phyloP scores from a whole-genome alignment of 2,113 vertebrate species.

The Notarius quadriscutis region DNA sequence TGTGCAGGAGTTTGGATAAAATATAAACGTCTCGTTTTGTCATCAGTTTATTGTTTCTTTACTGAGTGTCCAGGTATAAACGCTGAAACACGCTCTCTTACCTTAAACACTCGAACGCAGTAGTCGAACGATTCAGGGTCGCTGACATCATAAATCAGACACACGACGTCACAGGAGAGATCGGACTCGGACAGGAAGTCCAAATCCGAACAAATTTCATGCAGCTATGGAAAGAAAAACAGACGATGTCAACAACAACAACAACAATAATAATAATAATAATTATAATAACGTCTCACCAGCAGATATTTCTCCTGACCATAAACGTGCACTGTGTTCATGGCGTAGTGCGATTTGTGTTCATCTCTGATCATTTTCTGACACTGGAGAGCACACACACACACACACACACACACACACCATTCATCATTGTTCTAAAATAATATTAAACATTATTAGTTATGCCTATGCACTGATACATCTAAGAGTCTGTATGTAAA shows the following conservation, averaged over 20 bases:
- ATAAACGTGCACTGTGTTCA: constrained; percentile 93
- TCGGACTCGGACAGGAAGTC: constrained; percentile 88
- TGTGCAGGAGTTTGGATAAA: no score
- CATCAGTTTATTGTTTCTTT: background rate
- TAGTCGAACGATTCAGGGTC: constrained; percentile 94
- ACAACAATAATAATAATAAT: background rate
- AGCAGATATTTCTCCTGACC: constrained; percentile 97
- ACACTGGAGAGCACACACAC: constrained; percentile 53
- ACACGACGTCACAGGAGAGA: constrained; percentile 87
- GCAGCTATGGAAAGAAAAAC: constrained; percentile 74
- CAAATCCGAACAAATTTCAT: constrained; percentile 85
- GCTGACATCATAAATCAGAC: constrained; percentile 90
- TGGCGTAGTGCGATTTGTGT: constrained; percentile 91
- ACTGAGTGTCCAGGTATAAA: background rate
- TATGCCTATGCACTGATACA: background rate
- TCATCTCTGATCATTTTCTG: constrained; percentile 81
- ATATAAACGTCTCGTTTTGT: no score
- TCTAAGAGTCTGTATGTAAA: no score
- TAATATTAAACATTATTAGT: background rate
- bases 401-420: constrained; percentile 15
- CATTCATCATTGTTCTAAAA: background rate
- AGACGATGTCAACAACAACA: background rate
- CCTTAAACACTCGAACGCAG: constrained; percentile 95
- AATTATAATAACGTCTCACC: constrained; percentile 72
- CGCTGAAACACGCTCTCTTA: constrained; percentile 53